A percentile compares a stretch with the other conserved stretches of the same genome.
These are phyloP conservation scores for Seira musarum DNA, from an alignment of 2,888 invertebrate genomes.

Conservation along the genomic window DNA sequence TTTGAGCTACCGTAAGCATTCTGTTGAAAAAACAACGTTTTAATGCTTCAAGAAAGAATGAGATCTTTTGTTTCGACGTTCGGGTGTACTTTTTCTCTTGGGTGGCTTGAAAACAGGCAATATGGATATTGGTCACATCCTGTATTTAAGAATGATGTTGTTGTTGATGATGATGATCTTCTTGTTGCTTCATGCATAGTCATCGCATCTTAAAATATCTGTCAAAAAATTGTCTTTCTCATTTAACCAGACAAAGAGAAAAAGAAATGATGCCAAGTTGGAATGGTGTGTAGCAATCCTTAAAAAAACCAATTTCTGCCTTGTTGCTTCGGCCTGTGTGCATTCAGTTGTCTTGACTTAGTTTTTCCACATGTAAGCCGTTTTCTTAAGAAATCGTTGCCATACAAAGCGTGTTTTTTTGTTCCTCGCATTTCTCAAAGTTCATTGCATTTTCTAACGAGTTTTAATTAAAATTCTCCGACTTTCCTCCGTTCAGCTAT, in stretches of 20 bases:
- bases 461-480: conserved; percentile 10
- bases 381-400: neutral
- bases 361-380: neutral
- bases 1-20: neutral
- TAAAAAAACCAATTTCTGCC: neutral
- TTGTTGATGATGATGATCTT: neutral
- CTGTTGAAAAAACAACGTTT: no score
- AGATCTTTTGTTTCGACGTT: no score
- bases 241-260: neutral
- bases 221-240: conserved; percentile 2
- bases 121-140: conserved; percentile 1
- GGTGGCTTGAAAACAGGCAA: neutral
- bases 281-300: neutral
- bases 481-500: neutral
- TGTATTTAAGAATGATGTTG: neutral
- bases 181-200: conserved; percentile 7
- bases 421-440: neutral
- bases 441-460: conserved; percentile 10
- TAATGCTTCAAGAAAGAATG: no score
- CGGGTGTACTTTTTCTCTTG: no score
- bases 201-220: conserved; percentile 1
- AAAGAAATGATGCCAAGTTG: neutral
- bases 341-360: neutral
- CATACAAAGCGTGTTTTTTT: neutral
- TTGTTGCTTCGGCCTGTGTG: neutral